These are phyloP conservation scores for Allophyes oxyacanthae DNA, from an alignment of 2,888 invertebrate species.

Conservation along the genomic window DNA sequence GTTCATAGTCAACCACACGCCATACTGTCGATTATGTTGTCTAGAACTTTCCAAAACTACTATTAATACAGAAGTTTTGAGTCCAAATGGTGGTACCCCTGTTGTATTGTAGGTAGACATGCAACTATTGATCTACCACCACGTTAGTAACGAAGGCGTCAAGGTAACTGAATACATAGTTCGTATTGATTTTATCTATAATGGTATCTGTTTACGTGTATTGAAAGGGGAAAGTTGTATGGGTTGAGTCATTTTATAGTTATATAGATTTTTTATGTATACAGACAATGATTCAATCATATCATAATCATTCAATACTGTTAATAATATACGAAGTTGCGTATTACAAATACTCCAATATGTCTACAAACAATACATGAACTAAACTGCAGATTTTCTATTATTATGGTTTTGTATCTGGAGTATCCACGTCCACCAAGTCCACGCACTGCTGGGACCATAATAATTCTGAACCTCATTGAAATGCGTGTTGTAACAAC, in stretches of 20 bases:
- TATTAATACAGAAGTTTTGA: conserved; percentile 22
- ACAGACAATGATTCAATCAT: no score
- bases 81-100: conserved; percentile 1
- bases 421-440: no score
- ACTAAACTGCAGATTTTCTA: no score
- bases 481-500: no score
- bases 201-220: conserved; percentile 19
- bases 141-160: conserved; percentile 8
- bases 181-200: conserved; percentile 40
- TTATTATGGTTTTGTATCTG: no score
- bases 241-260: conserved; percentile 23
- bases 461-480: no score
- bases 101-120: conserved; percentile 16
- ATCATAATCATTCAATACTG: no score
- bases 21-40: conserved; percentile 14
- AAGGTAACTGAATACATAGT: conserved; percentile 26
- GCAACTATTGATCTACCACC: conserved; percentile 32
- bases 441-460: no score
- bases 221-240: conserved; percentile 11
- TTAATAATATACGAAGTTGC: no score
- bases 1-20: conserved; percentile 13
- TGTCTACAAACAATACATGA: no score
- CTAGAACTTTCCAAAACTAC: conserved; percentile 25
- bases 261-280: no score
- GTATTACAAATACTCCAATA: no score